phyloP scores from a whole-genome alignment of 2,113 vertebrate genomes.

The Setophaga kirtlandii region DNA sequence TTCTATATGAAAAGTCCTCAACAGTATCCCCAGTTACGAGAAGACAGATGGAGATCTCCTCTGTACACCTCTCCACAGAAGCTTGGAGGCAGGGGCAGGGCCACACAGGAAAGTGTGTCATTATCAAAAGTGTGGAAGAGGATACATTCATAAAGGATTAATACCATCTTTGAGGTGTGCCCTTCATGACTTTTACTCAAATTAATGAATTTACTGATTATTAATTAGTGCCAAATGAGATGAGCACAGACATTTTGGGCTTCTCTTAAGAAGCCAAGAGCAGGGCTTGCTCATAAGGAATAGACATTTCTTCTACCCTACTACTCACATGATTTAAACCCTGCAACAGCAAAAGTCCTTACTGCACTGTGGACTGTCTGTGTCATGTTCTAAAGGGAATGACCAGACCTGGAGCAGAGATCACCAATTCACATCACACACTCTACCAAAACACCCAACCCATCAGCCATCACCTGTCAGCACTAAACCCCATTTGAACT shows the following conservation, averaged over 20 bases:
- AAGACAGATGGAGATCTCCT: not conserved
- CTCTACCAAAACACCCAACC: not conserved
- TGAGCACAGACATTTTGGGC: not conserved
- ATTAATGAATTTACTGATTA: not conserved
- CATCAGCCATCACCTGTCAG: not conserved
- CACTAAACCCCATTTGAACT: not conserved
- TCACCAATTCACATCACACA: not conserved
- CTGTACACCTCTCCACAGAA: not conserved
- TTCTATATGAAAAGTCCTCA: not conserved
- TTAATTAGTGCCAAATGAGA: not conserved
- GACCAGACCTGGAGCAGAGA: not conserved
- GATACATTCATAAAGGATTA: not conserved
- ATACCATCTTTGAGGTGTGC: not conserved
- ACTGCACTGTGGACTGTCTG: not conserved
- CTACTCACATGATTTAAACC: not conserved
- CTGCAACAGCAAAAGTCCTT: not conserved
- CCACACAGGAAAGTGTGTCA: not conserved
- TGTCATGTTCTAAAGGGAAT: not conserved
- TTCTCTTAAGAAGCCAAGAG: not conserved
- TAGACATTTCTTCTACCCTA: not conserved
- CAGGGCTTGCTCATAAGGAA: not conserved
- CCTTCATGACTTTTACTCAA: not conserved
- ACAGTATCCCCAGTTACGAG: not conserved
- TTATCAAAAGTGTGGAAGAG: not conserved
- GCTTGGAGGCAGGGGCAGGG: not conserved